These are phyloP conservation scores for Lates japonicus DNA, from an alignment of 2,797 vertebrate species.

Conservation along the genomic window DNA sequence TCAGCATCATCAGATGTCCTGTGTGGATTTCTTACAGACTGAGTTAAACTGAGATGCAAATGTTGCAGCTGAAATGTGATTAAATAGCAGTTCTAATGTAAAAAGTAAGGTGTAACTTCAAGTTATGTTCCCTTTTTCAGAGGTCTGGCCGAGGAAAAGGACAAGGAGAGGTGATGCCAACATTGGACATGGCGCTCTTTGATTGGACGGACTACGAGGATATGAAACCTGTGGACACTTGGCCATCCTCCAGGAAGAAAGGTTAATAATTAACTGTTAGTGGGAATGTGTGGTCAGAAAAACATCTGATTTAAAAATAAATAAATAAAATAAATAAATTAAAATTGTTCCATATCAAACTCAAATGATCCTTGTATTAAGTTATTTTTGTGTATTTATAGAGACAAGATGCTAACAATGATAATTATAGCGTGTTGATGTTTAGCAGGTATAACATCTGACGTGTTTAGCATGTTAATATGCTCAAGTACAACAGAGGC, in stretches of 20 bases:
- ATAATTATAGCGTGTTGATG: background rate
- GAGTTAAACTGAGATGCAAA: background rate
- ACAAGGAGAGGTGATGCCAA: slow-evolving; percentile 95
- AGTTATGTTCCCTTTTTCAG: slow-evolving; percentile 61
- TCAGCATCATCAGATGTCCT: background rate
- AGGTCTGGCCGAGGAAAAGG: slow-evolving; percentile 80
- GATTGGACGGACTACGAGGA: slow-evolving; percentile 99
- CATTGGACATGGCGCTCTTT: slow-evolving; percentile 96
- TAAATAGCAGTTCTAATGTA: background rate
- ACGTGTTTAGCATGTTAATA: background rate
- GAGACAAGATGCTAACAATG: background rate
- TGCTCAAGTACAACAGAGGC: background rate
- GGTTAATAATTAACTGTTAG: slow-evolving; percentile 75
- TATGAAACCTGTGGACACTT: slow-evolving; percentile 92
- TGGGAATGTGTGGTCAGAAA: background rate
- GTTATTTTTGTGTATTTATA: too few relatives aligned
- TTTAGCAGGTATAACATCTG: background rate
- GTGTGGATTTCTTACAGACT: slow-evolving; percentile 5
- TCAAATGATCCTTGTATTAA: too few relatives aligned
- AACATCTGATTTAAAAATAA: background rate
- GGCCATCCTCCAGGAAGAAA: slow-evolving; percentile 93
- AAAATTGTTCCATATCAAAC: too few relatives aligned
- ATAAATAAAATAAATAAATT: background rate
- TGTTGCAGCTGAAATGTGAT: slow-evolving; percentile 5
- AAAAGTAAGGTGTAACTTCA: background rate